phyloP scores from a whole-genome alignment of 2,797 vertebrate species.

The Mionectes olivaceus region DNA sequence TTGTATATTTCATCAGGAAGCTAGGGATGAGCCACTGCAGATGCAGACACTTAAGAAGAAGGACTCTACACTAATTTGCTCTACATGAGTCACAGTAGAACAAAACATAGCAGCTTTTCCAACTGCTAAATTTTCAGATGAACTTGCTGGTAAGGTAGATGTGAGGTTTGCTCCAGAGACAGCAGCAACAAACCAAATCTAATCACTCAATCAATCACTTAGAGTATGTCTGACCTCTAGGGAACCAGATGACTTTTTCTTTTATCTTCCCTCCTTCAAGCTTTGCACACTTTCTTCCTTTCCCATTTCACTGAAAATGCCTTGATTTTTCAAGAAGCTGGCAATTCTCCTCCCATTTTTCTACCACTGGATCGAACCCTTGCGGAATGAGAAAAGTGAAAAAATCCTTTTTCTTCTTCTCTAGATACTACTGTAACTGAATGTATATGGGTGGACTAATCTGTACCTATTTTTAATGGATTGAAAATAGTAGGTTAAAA shows the following conservation, averaged over 20 bases:
- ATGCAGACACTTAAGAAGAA: constrained; percentile 1
- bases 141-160: neutral
- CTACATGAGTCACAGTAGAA: neutral
- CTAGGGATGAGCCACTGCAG: neutral
- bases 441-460: neutral
- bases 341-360: neutral
- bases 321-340: neutral
- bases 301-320: neutral
- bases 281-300: neutral
- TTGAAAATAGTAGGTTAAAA: neutral
- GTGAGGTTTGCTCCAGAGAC: neutral
- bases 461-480: neutral
- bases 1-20: neutral
- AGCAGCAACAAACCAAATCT: neutral
- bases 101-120: neutral
- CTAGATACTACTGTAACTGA: neutral
- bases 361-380: neutral
- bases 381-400: neutral
- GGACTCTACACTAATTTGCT: neutral
- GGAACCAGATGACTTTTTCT: neutral
- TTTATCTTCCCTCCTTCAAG: neutral
- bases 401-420: neutral
- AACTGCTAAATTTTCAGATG: neutral
- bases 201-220: neutral
- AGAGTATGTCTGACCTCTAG: neutral